phyloP scores from a whole-genome alignment of 2,797 vertebrate species.

The Taeniopygia guttata region DNA sequence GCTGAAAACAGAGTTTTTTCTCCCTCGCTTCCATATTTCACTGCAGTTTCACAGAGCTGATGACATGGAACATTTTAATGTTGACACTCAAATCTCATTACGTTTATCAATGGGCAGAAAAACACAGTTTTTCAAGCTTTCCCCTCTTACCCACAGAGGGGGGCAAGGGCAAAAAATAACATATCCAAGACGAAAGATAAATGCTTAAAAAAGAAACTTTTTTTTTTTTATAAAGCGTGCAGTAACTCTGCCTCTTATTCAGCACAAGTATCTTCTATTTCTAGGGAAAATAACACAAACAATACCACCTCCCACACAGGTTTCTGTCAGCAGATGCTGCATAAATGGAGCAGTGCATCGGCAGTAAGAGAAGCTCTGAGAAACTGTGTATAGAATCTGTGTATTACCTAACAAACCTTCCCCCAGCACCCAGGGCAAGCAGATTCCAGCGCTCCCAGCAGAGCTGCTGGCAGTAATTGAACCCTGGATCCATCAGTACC shows the following conservation, averaged over 20 bases:
- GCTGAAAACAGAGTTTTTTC: constrained; percentile 43
- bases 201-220: constrained; percentile 43
- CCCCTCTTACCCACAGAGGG: background rate
- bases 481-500: background rate
- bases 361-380: background rate
- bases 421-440: background rate
- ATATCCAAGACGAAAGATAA: constrained; percentile 10
- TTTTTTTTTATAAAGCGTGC: constrained; percentile 1
- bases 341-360: background rate
- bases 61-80: constrained; percentile 59
- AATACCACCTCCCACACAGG: background rate
- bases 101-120: constrained; percentile 48
- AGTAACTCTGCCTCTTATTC: constrained; percentile 34
- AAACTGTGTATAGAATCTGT: background rate
- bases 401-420: constrained; percentile 2
- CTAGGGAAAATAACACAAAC: constrained; percentile 42
- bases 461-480: background rate
- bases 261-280: constrained; percentile 26
- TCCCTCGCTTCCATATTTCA: constrained; percentile 50
- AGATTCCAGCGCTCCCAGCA: background rate
- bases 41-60: constrained; percentile 60
- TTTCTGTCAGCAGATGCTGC: constrained; percentile 6
- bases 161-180: background rate
- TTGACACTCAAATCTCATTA: constrained; percentile 64
- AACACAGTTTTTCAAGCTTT: constrained; percentile 5